Evolutionary conservation across 1,140 invertebrate genomes (phyloP).

Genomic region (Drosophila pseudoananassae): DNA sequence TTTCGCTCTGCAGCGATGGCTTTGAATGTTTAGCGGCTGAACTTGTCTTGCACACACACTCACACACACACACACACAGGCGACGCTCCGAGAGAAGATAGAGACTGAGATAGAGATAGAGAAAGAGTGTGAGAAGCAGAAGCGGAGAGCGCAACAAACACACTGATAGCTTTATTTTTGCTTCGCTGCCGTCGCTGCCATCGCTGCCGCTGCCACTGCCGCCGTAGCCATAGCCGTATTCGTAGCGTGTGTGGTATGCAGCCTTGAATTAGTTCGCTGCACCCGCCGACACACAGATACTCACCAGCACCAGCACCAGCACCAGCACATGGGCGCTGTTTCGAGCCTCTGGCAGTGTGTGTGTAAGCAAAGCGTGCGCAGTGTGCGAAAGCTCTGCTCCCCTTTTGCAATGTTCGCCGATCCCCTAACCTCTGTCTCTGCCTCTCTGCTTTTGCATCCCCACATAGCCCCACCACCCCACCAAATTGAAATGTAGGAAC

Average conservation of each 20-base stretch:
- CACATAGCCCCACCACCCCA: constrained; percentile 6
- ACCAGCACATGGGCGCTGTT: constrained; percentile 33
- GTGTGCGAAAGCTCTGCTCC: constrained; percentile 66
- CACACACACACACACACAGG: not conserved
- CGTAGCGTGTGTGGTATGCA: constrained; percentile 78
- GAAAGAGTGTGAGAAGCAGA: constrained; percentile 10
- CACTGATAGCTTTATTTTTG: constrained; percentile 79
- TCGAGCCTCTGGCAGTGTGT: not conserved
- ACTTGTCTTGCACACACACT: constrained; percentile 72
- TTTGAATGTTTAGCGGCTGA: constrained; percentile 82
- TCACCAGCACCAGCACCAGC: constrained; percentile 42
- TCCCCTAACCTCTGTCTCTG: constrained; percentile 2
- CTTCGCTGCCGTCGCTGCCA: constrained; percentile 37
- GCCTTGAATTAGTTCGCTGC: constrained; percentile 84
- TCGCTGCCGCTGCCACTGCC: not conserved
- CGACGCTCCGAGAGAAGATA: constrained; percentile 28
- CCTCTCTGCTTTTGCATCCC: not conserved
- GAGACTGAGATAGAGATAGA: constrained; percentile 11
- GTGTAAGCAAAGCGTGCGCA: constrained; percentile 28
- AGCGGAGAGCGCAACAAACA: constrained; percentile 46
- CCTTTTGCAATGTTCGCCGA: constrained; percentile 45
- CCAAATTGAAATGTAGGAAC: constrained; percentile 40
- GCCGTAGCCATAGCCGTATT: constrained; percentile 19
- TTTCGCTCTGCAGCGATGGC: constrained; percentile 45
- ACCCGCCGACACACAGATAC: constrained; percentile 70